A percentile compares a stretch with the other conserved stretches of the same genome.
Conservation (phyloP, 2,113 vertebrate species). For the Rhombomys opimus region DNA sequence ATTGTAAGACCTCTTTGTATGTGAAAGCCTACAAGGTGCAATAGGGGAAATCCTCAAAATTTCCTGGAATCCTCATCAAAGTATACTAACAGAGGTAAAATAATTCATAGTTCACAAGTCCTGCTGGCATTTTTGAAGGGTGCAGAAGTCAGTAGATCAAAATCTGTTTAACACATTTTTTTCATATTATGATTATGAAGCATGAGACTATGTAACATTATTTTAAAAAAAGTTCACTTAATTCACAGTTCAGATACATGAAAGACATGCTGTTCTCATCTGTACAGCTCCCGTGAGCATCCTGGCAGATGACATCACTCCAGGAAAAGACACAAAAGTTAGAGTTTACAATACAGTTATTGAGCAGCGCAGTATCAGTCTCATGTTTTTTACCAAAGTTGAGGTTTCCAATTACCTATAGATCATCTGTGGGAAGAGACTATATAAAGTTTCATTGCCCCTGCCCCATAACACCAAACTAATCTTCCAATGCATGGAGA, state of each 20-base stretch:
- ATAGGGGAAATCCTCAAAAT: background rate
- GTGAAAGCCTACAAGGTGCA: background rate
- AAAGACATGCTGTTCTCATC: background rate
- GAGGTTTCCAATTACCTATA: background rate
- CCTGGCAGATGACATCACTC: too few species aligned
- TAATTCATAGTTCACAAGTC: accelerated
- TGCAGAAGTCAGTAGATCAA: background rate
- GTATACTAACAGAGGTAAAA: background rate
- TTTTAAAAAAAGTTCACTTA: background rate
- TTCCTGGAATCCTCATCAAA: background rate
- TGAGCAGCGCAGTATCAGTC: background rate
- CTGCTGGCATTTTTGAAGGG: background rate
- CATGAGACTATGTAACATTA: background rate
- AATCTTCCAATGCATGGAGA: background rate
- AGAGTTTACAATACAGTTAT: background rate
- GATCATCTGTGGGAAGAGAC: too few species aligned
- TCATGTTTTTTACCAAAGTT: background rate
- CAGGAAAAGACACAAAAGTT: background rate
- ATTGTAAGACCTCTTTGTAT: background rate
- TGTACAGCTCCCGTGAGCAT: background rate
- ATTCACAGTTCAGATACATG: background rate
- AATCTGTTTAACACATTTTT: background rate
- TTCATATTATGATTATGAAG: background rate
- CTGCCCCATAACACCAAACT: background rate
- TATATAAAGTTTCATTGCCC: accelerated